These are phyloP conservation scores for Psylliodes chrysocephalus DNA, from an alignment of 2,888 invertebrate species.

Conservation along the genomic window DNA sequence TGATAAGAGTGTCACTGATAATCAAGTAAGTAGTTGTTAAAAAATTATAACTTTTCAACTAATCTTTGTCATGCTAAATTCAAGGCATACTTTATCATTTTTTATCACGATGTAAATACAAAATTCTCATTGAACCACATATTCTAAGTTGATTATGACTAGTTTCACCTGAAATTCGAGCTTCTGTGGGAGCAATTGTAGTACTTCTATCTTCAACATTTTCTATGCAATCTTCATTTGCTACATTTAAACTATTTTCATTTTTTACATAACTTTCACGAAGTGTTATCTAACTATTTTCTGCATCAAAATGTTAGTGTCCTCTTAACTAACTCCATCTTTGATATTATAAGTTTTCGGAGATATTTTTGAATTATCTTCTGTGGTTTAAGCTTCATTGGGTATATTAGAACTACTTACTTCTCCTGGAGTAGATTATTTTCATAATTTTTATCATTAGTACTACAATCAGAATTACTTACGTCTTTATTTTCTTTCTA, in stretches of 20 bases:
- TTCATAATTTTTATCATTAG: neutral
- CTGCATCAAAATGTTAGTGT: no score
- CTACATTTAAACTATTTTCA: no score
- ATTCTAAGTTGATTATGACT: neutral
- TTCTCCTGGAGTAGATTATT: neutral
- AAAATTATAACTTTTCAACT: no score
- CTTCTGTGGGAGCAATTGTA: neutral
- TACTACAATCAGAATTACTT: no score
- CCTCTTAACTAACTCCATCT: no score
- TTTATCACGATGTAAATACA: no score
- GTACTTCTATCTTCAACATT: neutral
- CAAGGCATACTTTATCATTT: no score
- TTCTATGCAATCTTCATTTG: neutral
- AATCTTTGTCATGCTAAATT: no score
- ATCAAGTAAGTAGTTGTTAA: conserved; percentile 83
- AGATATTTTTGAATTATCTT: neutral
- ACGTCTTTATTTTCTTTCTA: neutral
- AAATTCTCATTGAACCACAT: neutral
- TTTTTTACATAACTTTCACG: no score
- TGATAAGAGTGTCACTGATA: conserved; percentile 87
- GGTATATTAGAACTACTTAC: neutral
- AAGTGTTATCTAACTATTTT: no score
- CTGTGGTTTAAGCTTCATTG: neutral
- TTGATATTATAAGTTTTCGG: no score
- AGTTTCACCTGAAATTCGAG: neutral